Conservation (phyloP, 2,797 vertebrate genomes). For the Molossus molossus region DNA sequence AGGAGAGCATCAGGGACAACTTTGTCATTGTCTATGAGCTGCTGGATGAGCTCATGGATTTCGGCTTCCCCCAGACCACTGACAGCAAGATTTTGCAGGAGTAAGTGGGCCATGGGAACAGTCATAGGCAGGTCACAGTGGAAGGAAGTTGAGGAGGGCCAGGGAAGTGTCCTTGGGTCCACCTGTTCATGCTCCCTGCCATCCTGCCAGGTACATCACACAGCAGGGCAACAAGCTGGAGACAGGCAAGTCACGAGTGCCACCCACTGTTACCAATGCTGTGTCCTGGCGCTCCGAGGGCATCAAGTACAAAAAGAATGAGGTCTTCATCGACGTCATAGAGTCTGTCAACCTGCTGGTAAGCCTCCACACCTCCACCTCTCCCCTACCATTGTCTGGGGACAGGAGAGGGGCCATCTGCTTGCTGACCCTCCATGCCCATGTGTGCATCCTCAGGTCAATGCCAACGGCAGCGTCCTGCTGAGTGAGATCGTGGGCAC, state of each 20-base stretch:
- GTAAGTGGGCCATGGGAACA: conserved; percentile 87
- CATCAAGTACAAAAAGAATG: conserved; percentile 97
- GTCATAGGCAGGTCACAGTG: background rate
- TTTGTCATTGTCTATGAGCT: conserved; percentile 97
- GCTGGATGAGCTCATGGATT: conserved; percentile 98
- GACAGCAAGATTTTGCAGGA: conserved; percentile 98
- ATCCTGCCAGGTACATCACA: conserved; percentile 94
- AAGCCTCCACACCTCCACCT: conserved; percentile 71
- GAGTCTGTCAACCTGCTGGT: conserved; percentile 97
- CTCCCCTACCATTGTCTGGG: rapidly evolving
- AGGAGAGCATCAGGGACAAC: conserved; percentile 97
- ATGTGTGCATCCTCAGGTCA: conserved; percentile 90
- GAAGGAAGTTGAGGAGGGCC: rapidly evolving
- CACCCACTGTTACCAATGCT: conserved; percentile 96
- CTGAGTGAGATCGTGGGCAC: conserved; percentile 97
- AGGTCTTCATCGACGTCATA: conserved; percentile 97
- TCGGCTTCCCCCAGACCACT: conserved; percentile 98
- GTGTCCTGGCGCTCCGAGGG: conserved; percentile 98
- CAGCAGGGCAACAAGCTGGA: conserved; percentile 96
- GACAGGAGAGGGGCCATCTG: background rate
- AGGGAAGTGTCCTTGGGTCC: background rate
- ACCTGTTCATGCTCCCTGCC: background rate
- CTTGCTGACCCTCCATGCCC: background rate
- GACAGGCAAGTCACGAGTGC: conserved; percentile 93
- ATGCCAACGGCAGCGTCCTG: conserved; percentile 95